A percentile compares a stretch with the other conserved stretches of the same genome.
These are phyloP conservation scores for Merops nubicus DNA, from an alignment of 2,113 vertebrate species.

Conservation along the genomic window DNA sequence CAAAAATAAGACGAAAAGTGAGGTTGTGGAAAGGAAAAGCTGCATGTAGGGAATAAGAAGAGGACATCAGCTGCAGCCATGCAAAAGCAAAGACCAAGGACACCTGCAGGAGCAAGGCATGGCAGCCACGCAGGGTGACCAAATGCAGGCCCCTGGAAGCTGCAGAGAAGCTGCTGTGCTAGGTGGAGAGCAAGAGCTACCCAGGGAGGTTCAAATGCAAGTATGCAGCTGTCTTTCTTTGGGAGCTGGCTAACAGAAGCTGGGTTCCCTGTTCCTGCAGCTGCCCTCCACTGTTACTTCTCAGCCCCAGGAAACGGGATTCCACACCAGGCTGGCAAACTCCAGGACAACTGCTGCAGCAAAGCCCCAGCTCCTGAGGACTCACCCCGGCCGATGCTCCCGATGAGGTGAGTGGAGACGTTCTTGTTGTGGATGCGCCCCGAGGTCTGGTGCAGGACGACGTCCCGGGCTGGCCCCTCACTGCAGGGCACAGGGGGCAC, in stretches of 20 bases:
- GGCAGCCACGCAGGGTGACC: not conserved
- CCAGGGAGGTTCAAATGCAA: not conserved
- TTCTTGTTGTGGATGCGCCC: slow-evolving; percentile 99
- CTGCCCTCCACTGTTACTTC: not conserved
- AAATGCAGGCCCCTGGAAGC: not conserved
- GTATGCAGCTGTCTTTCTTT: not conserved
- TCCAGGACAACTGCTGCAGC: not conserved
- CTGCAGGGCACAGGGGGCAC: no score
- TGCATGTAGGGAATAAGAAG: not conserved
- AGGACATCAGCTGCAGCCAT: not conserved
- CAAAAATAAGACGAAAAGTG: not conserved
- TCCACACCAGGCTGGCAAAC: not conserved
- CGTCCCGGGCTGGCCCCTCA: slow-evolving; percentile 83
- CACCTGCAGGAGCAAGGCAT: not conserved
- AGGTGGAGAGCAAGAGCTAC: not conserved
- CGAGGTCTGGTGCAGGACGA: slow-evolving; percentile 90
- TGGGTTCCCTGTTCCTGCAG: not conserved
- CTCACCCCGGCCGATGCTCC: slow-evolving; percentile 88
- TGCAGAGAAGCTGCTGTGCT: not conserved
- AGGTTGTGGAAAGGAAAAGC: not conserved
- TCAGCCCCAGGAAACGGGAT: not conserved
- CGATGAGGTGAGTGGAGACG: slow-evolving; percentile 95
- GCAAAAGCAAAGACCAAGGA: not conserved
- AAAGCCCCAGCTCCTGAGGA: not conserved
- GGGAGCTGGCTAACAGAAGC: not conserved